These are phyloP conservation scores for Trichonephila clavata DNA, from an alignment of 1,140 invertebrate species.

Conservation along the genomic window DNA sequence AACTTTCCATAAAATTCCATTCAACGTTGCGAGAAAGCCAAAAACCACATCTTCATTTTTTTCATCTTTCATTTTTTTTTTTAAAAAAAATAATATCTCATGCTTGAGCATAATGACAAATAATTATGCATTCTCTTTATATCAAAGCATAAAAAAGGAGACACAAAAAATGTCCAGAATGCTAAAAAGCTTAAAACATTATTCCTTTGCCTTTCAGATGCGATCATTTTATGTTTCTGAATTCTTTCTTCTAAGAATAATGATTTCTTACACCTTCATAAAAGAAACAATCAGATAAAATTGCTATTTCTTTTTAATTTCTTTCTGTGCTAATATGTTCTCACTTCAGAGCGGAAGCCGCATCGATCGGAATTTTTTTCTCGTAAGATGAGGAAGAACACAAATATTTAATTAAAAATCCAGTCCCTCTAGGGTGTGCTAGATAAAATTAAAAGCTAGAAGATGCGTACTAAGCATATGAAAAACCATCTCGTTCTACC, in stretches of 20 bases:
- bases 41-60: background rate
- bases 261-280: slow-evolving; percentile 36
- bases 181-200: slow-evolving; percentile 26
- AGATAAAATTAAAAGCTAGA: slow-evolving; percentile 38
- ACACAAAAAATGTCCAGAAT: background rate
- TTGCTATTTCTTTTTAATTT: background rate
- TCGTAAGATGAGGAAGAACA: background rate
- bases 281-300: slow-evolving; percentile 25
- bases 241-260: slow-evolving; percentile 31
- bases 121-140: slow-evolving; percentile 37
- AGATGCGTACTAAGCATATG: too few relatives aligned
- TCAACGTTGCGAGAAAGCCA: background rate
- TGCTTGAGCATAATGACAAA: slow-evolving; percentile 34
- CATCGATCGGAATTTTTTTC: slow-evolving; percentile 21
- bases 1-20: slow-evolving; percentile 22
- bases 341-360: background rate
- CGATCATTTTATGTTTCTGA: slow-evolving; percentile 24
- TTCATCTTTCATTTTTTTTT: background rate
- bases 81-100: background rate
- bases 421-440: background rate
- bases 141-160: background rate
- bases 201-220: slow-evolving; percentile 4
- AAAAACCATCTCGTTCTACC: background rate
- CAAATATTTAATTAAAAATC: slow-evolving; percentile 53
- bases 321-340: background rate